A percentile compares a stretch with the other conserved stretches of the same genome.
Conservation (phyloP, 2,113 vertebrate genomes). For the Dendropsophus ebraccatus region DNA sequence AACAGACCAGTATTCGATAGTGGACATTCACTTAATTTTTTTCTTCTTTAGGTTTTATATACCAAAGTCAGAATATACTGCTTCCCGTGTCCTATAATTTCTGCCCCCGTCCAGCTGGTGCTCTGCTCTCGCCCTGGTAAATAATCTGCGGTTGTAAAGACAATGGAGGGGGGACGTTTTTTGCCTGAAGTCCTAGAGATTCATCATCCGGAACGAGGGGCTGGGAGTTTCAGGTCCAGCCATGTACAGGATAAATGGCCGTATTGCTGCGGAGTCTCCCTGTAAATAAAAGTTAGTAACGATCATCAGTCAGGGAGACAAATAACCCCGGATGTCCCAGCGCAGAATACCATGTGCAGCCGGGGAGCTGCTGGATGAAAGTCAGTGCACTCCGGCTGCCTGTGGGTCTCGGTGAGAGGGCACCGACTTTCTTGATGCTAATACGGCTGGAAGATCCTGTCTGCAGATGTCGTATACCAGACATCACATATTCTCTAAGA, state of each 20-base stretch:
- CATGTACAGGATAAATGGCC: background rate
- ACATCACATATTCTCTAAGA: slow-evolving; percentile 14
- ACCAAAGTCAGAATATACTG: background rate
- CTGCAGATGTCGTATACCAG: slow-evolving; percentile 5
- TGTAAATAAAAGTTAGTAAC: slow-evolving; percentile 32
- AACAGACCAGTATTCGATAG: background rate
- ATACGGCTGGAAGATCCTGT: slow-evolving; percentile 15
- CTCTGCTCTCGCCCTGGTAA: background rate
- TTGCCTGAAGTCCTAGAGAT: background rate
- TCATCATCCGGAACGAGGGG: slow-evolving; percentile 10
- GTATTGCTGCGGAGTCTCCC: background rate
- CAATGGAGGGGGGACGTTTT: background rate
- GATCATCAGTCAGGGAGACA: slow-evolving; percentile 25
- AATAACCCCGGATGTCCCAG: slow-evolving; percentile 6
- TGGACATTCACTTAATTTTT: background rate
- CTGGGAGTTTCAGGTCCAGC: slow-evolving; percentile 15
- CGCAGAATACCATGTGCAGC: slow-evolving; percentile 3
- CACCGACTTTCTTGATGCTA: slow-evolving; percentile 10
- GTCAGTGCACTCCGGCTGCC: background rate
- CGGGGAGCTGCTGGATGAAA: background rate
- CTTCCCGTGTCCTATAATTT: background rate
- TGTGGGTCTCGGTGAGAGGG: background rate
- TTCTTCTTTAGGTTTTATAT: background rate
- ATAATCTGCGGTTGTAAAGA: slow-evolving; percentile 27
- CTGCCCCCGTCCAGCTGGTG: background rate